Conservation (phyloP, 1,140 invertebrate genomes). For the Coenobita brevimanus region DNA sequence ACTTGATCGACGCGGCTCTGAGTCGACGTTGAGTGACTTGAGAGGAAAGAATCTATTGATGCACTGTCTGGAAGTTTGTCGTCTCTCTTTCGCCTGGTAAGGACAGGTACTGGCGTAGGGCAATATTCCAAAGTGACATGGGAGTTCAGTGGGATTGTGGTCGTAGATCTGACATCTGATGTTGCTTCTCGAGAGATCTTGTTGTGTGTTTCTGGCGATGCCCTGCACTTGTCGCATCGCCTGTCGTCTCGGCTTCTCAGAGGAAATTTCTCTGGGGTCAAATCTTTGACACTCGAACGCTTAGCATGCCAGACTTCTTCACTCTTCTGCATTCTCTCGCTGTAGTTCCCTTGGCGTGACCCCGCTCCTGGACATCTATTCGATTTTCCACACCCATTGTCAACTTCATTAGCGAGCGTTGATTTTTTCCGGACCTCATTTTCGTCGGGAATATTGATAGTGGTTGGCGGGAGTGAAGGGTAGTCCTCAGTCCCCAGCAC, state of each 20-base stretch:
- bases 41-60: not conserved
- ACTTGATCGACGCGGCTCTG: not conserved
- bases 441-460: no score
- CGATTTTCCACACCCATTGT: no score
- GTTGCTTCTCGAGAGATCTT: not conserved
- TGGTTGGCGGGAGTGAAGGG: not conserved
- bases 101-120: slow-evolving; percentile 24
- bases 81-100: not conserved
- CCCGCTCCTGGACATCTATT: no score
- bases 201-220: not conserved
- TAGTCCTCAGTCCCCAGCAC: slow-evolving; percentile 58
- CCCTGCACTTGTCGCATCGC: not conserved
- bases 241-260: not conserved
- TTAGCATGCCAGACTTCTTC: not conserved
- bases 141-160: no score
- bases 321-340: not conserved
- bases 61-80: not conserved
- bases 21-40: not conserved
- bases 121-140: slow-evolving; percentile 35
- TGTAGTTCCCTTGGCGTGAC: not conserved
- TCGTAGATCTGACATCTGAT: not conserved
- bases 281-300: not conserved
- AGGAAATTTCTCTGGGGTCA: not conserved
- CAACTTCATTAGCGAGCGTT: no score
- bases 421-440: no score